phyloP scores from a whole-genome alignment of 2,113 vertebrate genomes.

The Phyllostomus discolor region DNA sequence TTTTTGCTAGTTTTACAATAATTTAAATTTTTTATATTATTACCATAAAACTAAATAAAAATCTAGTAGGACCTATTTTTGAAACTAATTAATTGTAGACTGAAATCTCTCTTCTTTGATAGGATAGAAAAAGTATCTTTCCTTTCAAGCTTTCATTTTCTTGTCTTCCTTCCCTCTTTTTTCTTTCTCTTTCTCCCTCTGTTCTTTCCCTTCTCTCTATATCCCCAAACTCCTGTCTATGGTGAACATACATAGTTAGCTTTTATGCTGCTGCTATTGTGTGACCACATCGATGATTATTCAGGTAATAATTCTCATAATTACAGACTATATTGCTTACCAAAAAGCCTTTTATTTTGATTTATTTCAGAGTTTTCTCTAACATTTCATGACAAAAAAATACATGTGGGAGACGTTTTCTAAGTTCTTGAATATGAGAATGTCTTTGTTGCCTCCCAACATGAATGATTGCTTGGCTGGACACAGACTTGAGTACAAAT shows the following conservation, averaged over 20 bases:
- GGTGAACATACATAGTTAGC: neutral
- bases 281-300: neutral
- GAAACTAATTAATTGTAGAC: neutral
- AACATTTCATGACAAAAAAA: neutral
- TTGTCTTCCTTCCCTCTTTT: neutral
- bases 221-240: neutral
- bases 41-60: neutral
- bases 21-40: neutral
- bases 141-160: neutral
- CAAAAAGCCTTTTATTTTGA: neutral
- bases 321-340: neutral
- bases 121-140: neutral
- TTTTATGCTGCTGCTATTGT: neutral
- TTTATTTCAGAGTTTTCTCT: neutral
- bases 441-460: neutral
- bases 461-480: neutral
- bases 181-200: neutral
- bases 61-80: neutral
- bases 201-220: neutral
- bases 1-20: neutral
- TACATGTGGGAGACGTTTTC: neutral
- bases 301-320: constrained; percentile 2
- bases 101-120: neutral
- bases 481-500: neutral
- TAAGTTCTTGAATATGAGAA: neutral